Evolutionary conservation across 2,797 vertebrate species (phyloP), one percentile per base, ranked within the genome.

Genomic region (Natrix natrix): DNA sequence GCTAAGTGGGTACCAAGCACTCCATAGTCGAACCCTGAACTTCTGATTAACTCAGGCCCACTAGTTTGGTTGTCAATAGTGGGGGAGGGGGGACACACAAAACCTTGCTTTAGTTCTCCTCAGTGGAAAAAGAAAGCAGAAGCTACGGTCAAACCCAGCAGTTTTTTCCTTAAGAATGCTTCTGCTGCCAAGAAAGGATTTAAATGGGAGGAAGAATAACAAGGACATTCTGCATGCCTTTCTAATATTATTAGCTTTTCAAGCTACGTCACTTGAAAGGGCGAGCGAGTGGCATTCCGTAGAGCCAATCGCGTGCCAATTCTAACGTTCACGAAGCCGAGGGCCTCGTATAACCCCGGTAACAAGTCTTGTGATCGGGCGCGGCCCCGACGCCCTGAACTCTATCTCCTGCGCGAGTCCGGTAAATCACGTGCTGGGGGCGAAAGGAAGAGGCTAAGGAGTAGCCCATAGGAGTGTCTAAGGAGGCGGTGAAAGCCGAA

Each of bases 291-390:
- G 54, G 32, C 90, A 66, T n/a, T 7, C 20, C 12, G 6, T 8
- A 0, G 11, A 83, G 69, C 96, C 95, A 95, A 94, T 93, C 89
- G 69, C 89, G 32, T 3, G 0, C 14, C 28, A 32, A 28, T 43
- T 52, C 17, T n/a, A 69, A 22, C 16, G 4, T 86, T 26, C n/a
- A 22, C 26, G 24, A 32, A 12, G n/a, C n/a, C 16, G 20, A 61
- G 10, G 74, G 74, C 88, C 92, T 90, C 90, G 78, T 32, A 37
- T 90, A 89, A 93, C 92, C 60, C 54, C 16, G 8, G 14, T 2
- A 8, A 4, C 0, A 5, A 0, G 90, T 91, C 95, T 90, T 95
- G 96, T 96, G 95, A 95, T 92, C 14, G 74, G n/a, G 59, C 87
- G 95, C 78, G 48, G 0, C 22, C 88, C 24, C 59, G 92, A 7